These are phyloP conservation scores for Amorpha juglandis DNA, from an alignment of 2,888 invertebrate species.

Conservation along the genomic window DNA sequence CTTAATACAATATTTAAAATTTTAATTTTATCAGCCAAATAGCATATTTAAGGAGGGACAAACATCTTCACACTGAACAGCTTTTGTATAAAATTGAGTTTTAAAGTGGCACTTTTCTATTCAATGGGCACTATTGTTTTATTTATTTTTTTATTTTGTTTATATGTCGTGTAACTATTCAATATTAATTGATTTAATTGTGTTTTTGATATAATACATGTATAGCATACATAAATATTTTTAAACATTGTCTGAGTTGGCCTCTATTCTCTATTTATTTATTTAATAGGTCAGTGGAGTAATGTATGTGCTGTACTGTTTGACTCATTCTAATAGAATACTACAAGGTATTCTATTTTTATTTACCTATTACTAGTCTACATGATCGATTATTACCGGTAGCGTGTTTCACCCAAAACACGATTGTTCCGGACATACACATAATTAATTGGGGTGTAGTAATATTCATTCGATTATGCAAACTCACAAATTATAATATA, in stretches of 20 bases:
- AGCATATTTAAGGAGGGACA: too few relatives aligned
- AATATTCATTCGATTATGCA: not conserved
- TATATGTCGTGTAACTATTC: not conserved
- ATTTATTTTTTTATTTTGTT: not conserved
- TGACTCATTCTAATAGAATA: not conserved
- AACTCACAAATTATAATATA: not conserved
- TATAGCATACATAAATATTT: not conserved
- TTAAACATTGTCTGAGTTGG: not conserved
- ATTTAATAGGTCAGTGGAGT: conserved; percentile 3
- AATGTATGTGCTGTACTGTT: conserved; percentile 3
- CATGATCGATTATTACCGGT: not conserved
- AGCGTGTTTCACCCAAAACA: not conserved
- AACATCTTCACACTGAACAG: too few relatives aligned
- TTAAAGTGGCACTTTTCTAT: too few relatives aligned
- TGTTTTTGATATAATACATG: not conserved
- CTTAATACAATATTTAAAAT: too few relatives aligned
- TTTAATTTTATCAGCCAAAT: too few relatives aligned
- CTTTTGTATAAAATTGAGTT: too few relatives aligned
- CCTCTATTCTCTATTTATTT: not conserved
- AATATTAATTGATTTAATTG: too few relatives aligned
- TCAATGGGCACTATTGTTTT: too few relatives aligned
- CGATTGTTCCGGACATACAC: not conserved
- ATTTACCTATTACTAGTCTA: not conserved
- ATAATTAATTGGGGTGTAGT: not conserved
- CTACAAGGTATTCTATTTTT: conserved; percentile 14